Evolutionary conservation across 1,140 invertebrate species (phyloP).

Genomic region (Diabrotica virgifera): DNA sequence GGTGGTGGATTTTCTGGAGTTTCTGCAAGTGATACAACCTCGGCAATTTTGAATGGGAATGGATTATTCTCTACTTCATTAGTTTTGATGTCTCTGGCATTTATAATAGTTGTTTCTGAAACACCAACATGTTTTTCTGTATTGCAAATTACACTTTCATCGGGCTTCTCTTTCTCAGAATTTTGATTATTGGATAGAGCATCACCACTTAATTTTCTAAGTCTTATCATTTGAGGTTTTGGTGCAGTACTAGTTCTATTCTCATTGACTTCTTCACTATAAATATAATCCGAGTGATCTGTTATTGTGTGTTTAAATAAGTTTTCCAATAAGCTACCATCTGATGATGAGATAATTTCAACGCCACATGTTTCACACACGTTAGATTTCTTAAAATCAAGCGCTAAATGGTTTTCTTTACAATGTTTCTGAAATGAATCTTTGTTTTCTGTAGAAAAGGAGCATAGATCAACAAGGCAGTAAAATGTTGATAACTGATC

Average conservation of each 20-base stretch:
- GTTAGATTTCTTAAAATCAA: constrained; percentile 4
- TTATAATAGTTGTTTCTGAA: background rate
- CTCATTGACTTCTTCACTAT: background rate
- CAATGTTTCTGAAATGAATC: constrained; percentile 37
- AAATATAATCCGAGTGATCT: constrained; percentile 28
- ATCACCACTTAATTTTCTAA: constrained; percentile 38
- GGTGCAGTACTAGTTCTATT: background rate
- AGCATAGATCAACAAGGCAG: constrained; percentile 36
- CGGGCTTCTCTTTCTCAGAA: background rate
- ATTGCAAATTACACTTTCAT: background rate
- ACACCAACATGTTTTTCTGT: background rate
- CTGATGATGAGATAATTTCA: constrained; percentile 13
- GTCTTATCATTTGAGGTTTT: constrained; percentile 17
- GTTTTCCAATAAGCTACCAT: constrained; percentile 25
- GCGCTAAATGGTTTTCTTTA: constrained; percentile 27
- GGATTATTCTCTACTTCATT: constrained; percentile 32
- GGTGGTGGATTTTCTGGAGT: constrained; percentile 7
- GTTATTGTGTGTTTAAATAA: constrained; percentile 30
- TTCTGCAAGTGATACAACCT: constrained; percentile 38
- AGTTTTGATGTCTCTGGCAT: background rate
- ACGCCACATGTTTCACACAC: constrained; percentile 28
- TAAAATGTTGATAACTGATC: constrained; percentile 27
- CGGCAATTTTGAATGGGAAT: constrained; percentile 36
- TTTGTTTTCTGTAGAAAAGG: constrained; percentile 31
- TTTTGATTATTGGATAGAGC: constrained; percentile 27